Evolutionary conservation across 1,140 invertebrate species (phyloP).

Genomic region (Drosophila teissieri): DNA sequence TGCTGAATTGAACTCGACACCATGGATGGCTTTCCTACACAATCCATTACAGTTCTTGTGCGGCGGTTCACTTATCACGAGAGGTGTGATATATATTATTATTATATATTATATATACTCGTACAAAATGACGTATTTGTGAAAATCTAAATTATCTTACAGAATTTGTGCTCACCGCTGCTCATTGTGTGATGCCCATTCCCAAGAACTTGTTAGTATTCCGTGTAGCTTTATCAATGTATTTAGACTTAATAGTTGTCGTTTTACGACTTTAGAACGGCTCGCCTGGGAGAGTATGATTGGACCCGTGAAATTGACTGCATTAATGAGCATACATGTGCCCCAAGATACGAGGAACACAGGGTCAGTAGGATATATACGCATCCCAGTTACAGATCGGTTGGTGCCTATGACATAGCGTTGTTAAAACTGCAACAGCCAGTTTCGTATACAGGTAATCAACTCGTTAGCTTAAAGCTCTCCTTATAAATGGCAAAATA

Average conservation of each 20-base stretch:
- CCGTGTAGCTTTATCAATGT: background rate
- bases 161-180: conserved; percentile 7
- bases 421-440: background rate
- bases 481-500: too few species aligned
- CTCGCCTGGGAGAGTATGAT: conserved; percentile 3
- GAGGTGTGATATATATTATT: background rate
- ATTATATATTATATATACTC: too few species aligned
- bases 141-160: background rate
- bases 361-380: background rate
- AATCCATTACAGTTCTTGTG: background rate
- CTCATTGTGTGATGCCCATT: background rate
- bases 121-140: too few species aligned
- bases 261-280: background rate
- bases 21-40: conserved; percentile 2
- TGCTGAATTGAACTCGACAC: background rate
- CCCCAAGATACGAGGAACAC: background rate
- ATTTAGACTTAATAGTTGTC: background rate
- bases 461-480: too few species aligned
- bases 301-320: background rate
- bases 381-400: background rate
- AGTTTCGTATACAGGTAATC: background rate
- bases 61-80: conserved; percentile 3
- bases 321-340: background rate
- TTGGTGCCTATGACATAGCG: background rate
- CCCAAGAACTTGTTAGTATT: background rate